These are phyloP conservation scores for Perdita meconis DNA, from an alignment of 2,888 invertebrate species.

Conservation along the genomic window DNA sequence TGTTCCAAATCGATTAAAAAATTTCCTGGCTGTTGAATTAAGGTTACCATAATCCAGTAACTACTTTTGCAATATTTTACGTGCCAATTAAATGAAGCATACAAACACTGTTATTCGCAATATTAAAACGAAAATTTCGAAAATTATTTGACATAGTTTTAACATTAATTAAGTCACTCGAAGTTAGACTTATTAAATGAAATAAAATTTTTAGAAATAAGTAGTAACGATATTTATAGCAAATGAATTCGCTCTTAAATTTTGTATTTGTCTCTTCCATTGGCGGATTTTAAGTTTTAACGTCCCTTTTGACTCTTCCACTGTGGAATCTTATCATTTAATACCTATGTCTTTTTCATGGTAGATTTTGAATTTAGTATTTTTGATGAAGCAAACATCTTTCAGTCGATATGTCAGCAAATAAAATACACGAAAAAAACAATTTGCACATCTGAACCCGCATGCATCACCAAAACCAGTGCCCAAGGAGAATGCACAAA, in stretches of 20 bases:
- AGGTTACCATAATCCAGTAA: background rate
- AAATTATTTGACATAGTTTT: too few species aligned
- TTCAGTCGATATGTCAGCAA: background rate
- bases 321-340: too few species aligned
- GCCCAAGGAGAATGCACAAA: constrained; percentile 34
- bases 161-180: too few species aligned
- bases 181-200: background rate
- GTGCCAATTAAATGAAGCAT: background rate
- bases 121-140: background rate
- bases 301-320: too few species aligned
- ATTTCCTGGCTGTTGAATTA: background rate
- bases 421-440: constrained; percentile 6
- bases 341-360: too few species aligned
- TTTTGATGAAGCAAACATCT: background rate
- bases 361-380: background rate
- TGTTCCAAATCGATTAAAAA: constrained; percentile 11
- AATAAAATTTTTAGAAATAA: background rate
- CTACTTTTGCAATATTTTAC: background rate
- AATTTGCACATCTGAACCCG: constrained; percentile 8
- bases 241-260: too few species aligned
- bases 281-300: too few species aligned
- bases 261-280: too few species aligned
- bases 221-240: background rate
- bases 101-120: too few species aligned
- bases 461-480: constrained; percentile 22